Percentiles rank a stretch among this genome's conserved stretches.
phyloP scores from a whole-genome alignment of 2,797 vertebrate species.

The Enoplosus armatus region DNA sequence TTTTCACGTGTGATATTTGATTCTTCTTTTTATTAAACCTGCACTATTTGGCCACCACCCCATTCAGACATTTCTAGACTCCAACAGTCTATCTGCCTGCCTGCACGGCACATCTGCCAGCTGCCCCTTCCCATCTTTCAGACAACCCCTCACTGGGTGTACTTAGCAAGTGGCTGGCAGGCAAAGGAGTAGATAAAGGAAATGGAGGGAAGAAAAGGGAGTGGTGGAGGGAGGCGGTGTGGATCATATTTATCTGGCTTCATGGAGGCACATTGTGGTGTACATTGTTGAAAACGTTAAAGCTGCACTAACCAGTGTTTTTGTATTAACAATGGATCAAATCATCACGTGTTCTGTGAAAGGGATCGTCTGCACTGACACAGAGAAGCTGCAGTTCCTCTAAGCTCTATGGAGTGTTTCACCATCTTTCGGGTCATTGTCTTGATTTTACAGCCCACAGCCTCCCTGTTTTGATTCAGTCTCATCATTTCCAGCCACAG shows the following conservation, averaged over 20 bases:
- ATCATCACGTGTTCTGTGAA: background rate
- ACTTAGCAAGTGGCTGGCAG: slow-evolving; percentile 41
- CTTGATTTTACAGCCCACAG: background rate
- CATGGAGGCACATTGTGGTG: background rate
- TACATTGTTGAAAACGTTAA: background rate
- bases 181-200: slow-evolving; percentile 29
- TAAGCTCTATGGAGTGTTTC: background rate
- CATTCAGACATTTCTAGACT: slow-evolving; percentile 21
- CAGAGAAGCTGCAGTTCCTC: background rate
- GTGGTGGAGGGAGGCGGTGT: background rate
- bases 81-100: slow-evolving; percentile 1
- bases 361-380: background rate
- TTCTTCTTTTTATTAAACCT: background rate
- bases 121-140: slow-evolving; percentile 29
- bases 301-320: background rate
- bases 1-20: background rate
- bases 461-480: background rate
- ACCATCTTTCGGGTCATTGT: background rate
- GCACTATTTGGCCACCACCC: background rate
- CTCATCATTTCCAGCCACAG: background rate
- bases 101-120: slow-evolving; percentile 40
- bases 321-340: background rate
- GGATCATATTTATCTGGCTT: slow-evolving; percentile 9
- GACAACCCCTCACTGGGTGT: slow-evolving; percentile 31
- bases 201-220: slow-evolving; percentile 3